Percentiles rank a stretch among this genome's conserved stretches.
Conservation (phyloP, 2,113 vertebrate genomes). For the Hyperoodon ampullatus region DNA sequence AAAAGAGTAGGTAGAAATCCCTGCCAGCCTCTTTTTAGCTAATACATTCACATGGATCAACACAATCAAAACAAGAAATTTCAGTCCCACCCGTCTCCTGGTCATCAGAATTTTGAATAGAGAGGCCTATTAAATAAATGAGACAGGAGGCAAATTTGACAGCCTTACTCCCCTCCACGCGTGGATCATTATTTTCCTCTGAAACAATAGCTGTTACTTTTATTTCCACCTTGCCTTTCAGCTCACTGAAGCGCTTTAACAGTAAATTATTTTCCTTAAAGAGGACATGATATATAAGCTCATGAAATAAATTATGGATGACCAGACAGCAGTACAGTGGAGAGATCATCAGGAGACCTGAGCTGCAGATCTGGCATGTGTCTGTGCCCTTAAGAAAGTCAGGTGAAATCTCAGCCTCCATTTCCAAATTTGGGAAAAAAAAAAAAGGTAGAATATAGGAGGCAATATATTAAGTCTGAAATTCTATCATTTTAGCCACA, state of each 20-base stretch:
- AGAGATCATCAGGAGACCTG: neutral
- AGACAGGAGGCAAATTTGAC: neutral
- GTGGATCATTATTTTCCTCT: neutral
- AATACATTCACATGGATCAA: neutral
- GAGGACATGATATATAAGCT: neutral
- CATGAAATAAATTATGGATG: neutral
- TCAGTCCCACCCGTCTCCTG: neutral
- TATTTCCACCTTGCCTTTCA: neutral
- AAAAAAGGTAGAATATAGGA: neutral
- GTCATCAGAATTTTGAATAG: neutral
- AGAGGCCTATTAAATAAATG: neutral
- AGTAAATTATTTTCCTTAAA: neutral
- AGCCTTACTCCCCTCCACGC: neutral
- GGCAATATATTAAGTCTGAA: neutral
- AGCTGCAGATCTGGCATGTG: too few relatives aligned
- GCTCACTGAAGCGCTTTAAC: neutral
- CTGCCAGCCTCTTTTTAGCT: neutral
- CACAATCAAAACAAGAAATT: neutral
- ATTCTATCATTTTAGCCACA: neutral
- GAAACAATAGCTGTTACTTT: neutral
- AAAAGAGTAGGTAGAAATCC: neutral
- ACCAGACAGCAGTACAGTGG: neutral
- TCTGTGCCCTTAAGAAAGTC: neutral
- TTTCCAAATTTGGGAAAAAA: neutral
- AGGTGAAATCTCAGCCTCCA: neutral